Evolutionary conservation across 2,888 invertebrate species (phyloP).

Genomic region (Diarsia rubi): DNA sequence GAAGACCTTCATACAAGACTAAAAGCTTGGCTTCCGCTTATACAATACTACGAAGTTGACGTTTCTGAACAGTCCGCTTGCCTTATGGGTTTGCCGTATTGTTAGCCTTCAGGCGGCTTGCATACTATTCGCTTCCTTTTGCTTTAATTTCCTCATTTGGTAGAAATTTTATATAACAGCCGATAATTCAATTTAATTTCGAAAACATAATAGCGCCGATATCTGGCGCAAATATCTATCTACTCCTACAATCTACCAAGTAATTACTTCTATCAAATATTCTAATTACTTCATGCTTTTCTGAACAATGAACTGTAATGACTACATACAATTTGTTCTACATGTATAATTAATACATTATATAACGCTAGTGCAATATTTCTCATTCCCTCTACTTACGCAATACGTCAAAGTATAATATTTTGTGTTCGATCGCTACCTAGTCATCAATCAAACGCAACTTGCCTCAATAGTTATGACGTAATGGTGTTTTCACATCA

Average conservation of each 20-base stretch:
- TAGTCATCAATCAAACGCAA: slow-evolving; percentile 71
- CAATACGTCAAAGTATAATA: slow-evolving; percentile 59
- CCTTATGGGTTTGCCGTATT: too few relatives aligned
- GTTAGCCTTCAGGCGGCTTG: too few relatives aligned
- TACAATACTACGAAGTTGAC: too few relatives aligned
- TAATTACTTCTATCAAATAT: slow-evolving; percentile 45
- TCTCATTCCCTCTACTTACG: slow-evolving; percentile 79
- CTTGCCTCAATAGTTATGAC: slow-evolving; percentile 77
- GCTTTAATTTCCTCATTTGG: neutral
- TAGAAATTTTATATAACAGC: slow-evolving; percentile 6
- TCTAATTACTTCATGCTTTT: slow-evolving; percentile 61
- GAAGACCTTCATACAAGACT: too few relatives aligned
- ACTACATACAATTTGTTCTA: slow-evolving; percentile 56
- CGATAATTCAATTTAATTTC: slow-evolving; percentile 10
- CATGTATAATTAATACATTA: slow-evolving; percentile 50
- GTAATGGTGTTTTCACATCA: slow-evolving; percentile 74
- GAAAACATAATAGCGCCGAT: slow-evolving; percentile 6
- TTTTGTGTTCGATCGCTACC: slow-evolving; percentile 67
- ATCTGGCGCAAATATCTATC: slow-evolving; percentile 35
- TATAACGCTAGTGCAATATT: slow-evolving; percentile 70
- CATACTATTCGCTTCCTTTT: neutral
- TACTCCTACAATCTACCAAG: slow-evolving; percentile 46
- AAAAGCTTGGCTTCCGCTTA: too few relatives aligned
- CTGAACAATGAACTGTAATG: slow-evolving; percentile 55
- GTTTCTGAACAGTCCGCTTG: too few relatives aligned